phyloP scores from a whole-genome alignment of 2,797 vertebrate species.

The Danio tinwini region DNA sequence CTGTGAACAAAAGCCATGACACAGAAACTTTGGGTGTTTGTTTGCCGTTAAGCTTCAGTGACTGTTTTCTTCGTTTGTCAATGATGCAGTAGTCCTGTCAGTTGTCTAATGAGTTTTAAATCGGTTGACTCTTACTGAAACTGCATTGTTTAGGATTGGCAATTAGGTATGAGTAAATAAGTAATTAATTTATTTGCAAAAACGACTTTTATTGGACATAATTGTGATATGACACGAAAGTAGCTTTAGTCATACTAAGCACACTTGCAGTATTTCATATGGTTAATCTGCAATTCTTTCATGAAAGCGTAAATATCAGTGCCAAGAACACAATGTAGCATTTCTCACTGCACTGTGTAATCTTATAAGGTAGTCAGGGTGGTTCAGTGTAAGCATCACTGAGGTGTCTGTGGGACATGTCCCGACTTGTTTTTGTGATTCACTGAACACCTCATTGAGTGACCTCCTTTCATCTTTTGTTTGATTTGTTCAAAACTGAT shows the following conservation, averaged over 20 bases:
- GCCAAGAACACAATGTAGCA: not conserved
- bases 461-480: slow-evolving; percentile 43
- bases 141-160: not conserved
- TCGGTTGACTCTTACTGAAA: slow-evolving; percentile 1
- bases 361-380: not conserved
- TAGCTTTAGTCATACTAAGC: not conserved
- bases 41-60: slow-evolving; percentile 36
- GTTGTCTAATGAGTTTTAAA: not conserved
- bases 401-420: slow-evolving; percentile 35
- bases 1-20: slow-evolving; percentile 58
- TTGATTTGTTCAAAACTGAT: slow-evolving; percentile 18
- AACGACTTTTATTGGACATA: not conserved
- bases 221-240: not conserved
- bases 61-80: slow-evolving; percentile 1
- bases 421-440: slow-evolving; percentile 41
- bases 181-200: not conserved
- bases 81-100: not conserved
- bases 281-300: not conserved
- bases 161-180: not conserved
- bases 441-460: slow-evolving; percentile 41
- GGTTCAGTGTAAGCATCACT: not conserved
- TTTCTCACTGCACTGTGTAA: not conserved
- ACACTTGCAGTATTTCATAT: not conserved
- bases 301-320: not conserved
- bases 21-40: slow-evolving; percentile 49